These are phyloP conservation scores for Philopedon plagiatum DNA, from an alignment of 2,888 invertebrate genomes.

Conservation along the genomic window DNA sequence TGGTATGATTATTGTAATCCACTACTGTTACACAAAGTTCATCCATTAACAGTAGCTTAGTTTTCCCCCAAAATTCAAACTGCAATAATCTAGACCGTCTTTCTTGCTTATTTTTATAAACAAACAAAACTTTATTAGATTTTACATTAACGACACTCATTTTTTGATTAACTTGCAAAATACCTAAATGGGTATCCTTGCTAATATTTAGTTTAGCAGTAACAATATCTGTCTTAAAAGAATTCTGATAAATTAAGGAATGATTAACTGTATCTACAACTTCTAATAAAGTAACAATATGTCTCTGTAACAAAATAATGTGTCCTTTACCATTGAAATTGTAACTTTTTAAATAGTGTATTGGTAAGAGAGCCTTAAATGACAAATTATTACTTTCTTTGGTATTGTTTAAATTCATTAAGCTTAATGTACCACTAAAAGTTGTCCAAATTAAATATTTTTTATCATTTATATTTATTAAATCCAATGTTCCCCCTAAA, in stretches of 20 bases:
- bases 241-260: not conserved
- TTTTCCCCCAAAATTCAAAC: constrained; percentile 52
- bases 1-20: constrained; percentile 46
- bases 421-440: constrained; percentile 45
- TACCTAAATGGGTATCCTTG: constrained; percentile 45
- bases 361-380: constrained; percentile 27
- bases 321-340: constrained; percentile 1
- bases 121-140: constrained; percentile 27
- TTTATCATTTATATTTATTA: constrained; percentile 39
- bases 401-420: constrained; percentile 37
- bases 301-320: constrained; percentile 51
- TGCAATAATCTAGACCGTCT: constrained; percentile 45
- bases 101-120: not conserved
- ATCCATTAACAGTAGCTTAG: constrained; percentile 51
- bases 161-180: constrained; percentile 41
- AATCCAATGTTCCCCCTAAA: constrained; percentile 54
- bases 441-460: constrained; percentile 53
- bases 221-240: constrained; percentile 39
- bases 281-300: constrained; percentile 37
- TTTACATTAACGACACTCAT: constrained; percentile 51
- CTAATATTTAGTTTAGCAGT: constrained; percentile 54
- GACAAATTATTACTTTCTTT: constrained; percentile 20
- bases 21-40: constrained; percentile 49
- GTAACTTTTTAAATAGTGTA: constrained; percentile 40
- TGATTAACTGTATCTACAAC: constrained; percentile 20